These are phyloP conservation scores for Pluvialis apricaria DNA, from an alignment of 2,113 vertebrate species.

Conservation along the genomic window DNA sequence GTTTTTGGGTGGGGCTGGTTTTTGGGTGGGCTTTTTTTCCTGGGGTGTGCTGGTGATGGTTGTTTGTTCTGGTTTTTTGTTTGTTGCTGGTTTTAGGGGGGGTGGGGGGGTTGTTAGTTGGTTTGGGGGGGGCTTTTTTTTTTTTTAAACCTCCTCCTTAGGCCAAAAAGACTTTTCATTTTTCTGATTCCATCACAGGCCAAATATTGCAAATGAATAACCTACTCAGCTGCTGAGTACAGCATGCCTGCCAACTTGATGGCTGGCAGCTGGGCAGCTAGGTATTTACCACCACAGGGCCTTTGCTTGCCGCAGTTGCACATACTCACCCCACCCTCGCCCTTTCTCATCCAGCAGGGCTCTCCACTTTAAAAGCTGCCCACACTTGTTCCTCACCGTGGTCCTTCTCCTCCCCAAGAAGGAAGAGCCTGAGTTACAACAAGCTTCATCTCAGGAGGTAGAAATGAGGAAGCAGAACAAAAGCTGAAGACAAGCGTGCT, in stretches of 20 bases:
- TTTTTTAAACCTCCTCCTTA: neutral
- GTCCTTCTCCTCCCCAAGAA: neutral
- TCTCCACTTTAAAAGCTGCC: neutral
- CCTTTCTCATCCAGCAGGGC: neutral
- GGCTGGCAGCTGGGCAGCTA: neutral
- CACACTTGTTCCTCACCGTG: neutral
- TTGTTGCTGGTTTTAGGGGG: neutral
- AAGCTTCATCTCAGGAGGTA: neutral
- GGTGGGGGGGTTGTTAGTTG: too few species aligned
- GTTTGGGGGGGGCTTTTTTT: neutral
- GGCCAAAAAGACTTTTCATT: neutral
- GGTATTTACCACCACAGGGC: neutral
- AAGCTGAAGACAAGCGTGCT: neutral
- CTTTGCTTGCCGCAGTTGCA: neutral
- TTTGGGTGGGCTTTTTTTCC: neutral
- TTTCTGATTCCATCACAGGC: neutral
- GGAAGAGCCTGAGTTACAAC: neutral
- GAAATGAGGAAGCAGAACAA: neutral
- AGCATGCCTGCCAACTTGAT: neutral
- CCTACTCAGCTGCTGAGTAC: neutral
- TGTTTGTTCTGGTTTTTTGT: neutral
- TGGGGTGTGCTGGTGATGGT: neutral
- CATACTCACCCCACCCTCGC: neutral
- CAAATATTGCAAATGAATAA: neutral
- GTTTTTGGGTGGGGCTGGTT: neutral